These are phyloP conservation scores for Pherbina coryleti DNA, from an alignment of 2,888 invertebrate genomes.

Conservation along the genomic window DNA sequence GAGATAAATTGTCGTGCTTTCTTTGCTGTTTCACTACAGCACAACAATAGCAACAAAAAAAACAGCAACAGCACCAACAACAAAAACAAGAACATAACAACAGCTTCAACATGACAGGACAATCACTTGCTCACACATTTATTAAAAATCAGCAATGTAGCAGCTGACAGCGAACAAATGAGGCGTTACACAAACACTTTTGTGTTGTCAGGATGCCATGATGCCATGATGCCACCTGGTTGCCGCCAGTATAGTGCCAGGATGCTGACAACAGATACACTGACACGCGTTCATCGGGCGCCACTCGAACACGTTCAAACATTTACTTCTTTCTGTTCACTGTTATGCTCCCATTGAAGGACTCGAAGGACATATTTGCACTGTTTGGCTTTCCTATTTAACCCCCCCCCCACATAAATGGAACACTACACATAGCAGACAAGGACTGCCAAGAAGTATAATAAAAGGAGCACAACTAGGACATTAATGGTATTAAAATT, in stretches of 20 bases:
- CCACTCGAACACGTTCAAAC: slow-evolving; percentile 28
- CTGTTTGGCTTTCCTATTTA: neutral
- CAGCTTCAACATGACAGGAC: neutral
- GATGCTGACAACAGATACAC: neutral
- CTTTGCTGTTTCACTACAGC: no score
- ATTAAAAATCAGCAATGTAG: neutral
- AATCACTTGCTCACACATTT: slow-evolving; percentile 11
- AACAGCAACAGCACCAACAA: no score
- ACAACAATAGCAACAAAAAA: no score
- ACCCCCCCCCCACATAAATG: neutral
- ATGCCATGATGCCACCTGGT: neutral
- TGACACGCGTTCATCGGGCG: neutral
- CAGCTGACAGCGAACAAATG: slow-evolving; percentile 32
- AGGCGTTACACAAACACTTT: slow-evolving; percentile 19
- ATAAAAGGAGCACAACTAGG: slow-evolving; percentile 14
- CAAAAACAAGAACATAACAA: no score
- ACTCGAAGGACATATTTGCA: no score
- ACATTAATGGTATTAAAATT: slow-evolving; percentile 25
- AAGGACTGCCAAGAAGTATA: slow-evolving; percentile 24
- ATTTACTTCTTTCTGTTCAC: neutral
- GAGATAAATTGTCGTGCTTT: no score
- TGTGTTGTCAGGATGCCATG: neutral
- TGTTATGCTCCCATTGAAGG: neutral
- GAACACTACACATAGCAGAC: slow-evolving; percentile 19
- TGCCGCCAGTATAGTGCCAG: neutral